A percentile compares a stretch with the other conserved stretches of the same genome.
These are phyloP conservation scores for Cephus pygmeus DNA, from an alignment of 2,888 invertebrate species.

Conservation along the genomic window DNA sequence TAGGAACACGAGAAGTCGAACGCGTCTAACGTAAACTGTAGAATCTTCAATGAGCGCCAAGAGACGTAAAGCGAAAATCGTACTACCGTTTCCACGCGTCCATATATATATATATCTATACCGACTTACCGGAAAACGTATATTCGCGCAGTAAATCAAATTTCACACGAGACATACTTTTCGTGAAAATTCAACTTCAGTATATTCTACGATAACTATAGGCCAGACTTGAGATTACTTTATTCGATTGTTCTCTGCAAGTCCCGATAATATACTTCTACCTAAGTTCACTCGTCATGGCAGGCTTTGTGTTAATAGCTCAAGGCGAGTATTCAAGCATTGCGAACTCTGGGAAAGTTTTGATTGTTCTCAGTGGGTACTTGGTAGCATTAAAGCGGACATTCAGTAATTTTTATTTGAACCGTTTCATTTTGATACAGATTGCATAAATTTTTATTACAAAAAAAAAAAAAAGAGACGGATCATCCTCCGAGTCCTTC, in stretches of 20 bases:
- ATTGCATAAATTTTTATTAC: background rate
- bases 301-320: background rate
- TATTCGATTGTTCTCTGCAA: background rate
- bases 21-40: no score
- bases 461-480: no score
- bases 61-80: background rate
- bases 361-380: background rate
- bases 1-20: no score
- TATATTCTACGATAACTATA: background rate
- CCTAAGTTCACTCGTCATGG: background rate
- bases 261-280: background rate
- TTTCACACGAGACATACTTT: background rate
- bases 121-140: background rate
- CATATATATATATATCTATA: background rate
- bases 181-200: background rate
- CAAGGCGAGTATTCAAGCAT: background rate
- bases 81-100: background rate
- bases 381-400: background rate
- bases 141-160: background rate
- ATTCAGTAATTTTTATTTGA: background rate
- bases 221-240: background rate
- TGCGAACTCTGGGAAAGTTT: background rate
- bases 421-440: background rate
- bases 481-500: background rate
- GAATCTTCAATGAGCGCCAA: no score